Evolutionary conservation across 2,888 invertebrate genomes (phyloP).

Genomic region (Imbricaverruca yamaguchii): DNA sequence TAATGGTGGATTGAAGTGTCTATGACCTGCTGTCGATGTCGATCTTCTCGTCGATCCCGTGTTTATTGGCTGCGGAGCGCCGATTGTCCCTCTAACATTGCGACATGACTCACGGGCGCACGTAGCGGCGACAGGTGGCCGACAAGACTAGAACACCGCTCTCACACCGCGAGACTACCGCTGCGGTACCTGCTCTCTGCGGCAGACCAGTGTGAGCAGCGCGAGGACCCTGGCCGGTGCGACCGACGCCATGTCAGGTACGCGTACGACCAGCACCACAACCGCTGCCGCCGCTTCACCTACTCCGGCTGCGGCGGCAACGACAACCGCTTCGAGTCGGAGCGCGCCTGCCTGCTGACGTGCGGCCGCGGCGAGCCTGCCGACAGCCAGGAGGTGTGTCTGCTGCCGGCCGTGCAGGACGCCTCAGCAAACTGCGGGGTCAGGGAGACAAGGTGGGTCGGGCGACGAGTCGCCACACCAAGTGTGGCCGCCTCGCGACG

Average conservation of each 20-base stretch:
- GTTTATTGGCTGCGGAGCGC: too few species aligned
- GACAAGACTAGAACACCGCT: too few species aligned
- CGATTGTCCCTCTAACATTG: too few species aligned
- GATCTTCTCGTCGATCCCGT: too few species aligned
- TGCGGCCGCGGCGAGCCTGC: not conserved
- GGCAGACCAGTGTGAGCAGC: not conserved
- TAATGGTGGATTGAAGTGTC: too few species aligned
- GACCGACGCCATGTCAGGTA: not conserved
- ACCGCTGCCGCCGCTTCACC: not conserved
- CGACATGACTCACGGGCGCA: too few species aligned
- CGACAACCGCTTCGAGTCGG: not conserved
- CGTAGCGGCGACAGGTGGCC: too few species aligned
- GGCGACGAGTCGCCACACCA: not conserved
- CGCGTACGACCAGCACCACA: not conserved
- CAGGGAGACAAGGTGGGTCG: not conserved
- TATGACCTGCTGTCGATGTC: too few species aligned
- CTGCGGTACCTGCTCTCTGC: not conserved
- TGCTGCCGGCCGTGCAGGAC: constrained; percentile 15
- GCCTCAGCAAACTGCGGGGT: not conserved
- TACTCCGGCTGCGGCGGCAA: constrained; percentile 11
- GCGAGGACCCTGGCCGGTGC: not conserved
- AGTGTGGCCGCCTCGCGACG: not conserved
- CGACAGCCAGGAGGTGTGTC: not conserved
- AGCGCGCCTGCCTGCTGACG: constrained; percentile 2
- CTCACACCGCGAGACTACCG: too few species aligned